A percentile compares a stretch with the other conserved stretches of the same genome.
phyloP scores from a whole-genome alignment of 2,113 vertebrate genomes.

The Stigmatopora argus region DNA sequence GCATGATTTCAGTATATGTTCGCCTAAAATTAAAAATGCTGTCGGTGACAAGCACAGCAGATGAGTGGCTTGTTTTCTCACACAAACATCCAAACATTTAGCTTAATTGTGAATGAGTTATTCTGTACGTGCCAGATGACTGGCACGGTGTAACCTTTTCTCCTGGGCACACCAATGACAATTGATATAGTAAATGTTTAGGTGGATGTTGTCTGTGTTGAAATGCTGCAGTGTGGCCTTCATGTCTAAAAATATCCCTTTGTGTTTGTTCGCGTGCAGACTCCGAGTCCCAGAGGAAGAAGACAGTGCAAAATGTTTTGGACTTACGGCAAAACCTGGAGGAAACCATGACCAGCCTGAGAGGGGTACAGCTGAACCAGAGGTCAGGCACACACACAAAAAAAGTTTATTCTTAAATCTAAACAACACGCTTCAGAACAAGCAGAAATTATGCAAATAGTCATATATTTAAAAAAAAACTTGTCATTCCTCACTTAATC shows the following conservation, averaged over 20 bases:
- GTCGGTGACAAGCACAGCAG: neutral
- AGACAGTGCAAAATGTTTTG: slow-evolving; percentile 92
- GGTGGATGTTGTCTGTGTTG: neutral
- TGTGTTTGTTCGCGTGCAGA: slow-evolving; percentile 62
- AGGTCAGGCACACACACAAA: slow-evolving; percentile 69
- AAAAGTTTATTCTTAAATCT: neutral
- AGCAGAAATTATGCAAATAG: no score
- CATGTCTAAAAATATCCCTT: slow-evolving; percentile 14
- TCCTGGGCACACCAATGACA: neutral
- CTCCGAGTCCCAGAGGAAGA: slow-evolving; percentile 91
- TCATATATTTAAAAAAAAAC: neutral
- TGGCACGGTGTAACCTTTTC: neutral
- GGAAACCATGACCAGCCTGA: slow-evolving; percentile 93
- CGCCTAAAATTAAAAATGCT: neutral
- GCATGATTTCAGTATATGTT: neutral
- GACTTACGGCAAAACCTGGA: slow-evolving; percentile 96
- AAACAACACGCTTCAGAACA: neutral
- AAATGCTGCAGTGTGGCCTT: neutral
- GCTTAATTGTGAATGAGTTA: no score
- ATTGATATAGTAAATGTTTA: neutral
- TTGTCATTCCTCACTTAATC: slow-evolving; percentile 18
- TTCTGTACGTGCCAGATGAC: neutral
- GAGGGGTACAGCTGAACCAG: slow-evolving; percentile 88
- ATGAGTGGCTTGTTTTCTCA: neutral
- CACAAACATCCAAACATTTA: no score